Base-by-base conservation (phyloP, 2,113 vertebrate species). In the Verasper variegatus region DNA sequence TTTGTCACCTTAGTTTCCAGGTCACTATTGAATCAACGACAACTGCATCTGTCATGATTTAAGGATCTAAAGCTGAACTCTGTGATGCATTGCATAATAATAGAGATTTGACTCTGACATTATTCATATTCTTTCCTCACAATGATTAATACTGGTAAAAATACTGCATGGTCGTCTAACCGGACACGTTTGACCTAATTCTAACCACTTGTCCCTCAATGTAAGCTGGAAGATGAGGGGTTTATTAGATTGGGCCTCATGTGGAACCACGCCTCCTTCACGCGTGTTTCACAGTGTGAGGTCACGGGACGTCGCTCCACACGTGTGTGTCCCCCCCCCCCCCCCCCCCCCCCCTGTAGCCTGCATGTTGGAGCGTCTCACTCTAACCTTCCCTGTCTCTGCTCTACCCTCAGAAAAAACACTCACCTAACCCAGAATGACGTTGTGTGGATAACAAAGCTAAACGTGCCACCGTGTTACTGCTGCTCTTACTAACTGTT, bases 401-500 rank as follows among this genome's bases (percentile, higher is more conserved):
- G 61, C 85, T 84, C 76, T 89, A 91, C 84, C 85, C 66, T 82
- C 71, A 82, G 89, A 56, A 3, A 86, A 86, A 78, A 83, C 55
- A 61, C 62, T 64, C 73, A 76, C 45, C 89, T 84, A 74, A 92
- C 89, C 76, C 67, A 52, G 81, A 90, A 82, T 80, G 84, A 85
- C 10, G 65, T 70, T 23, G 2, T 60, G 58, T 72, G 80, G 77
- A 89, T 73, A 80, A 80, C 79, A 67, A 24, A 37, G 51, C 51
- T 75, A 69, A 74, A 55, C 45, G 2, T 31, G 31, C 31, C 31
- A 31, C 31, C 31, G 31, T 71, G 83, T 78, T 75, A n/a, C 76
- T 45, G 66, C 76, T 65, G 62, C 78, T 76, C 66, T 59, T 54
- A 80, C 89, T 92, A 83, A 89, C 71, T 60, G 71, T 89, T 83